Evolutionary conservation across 2,113 vertebrate genomes (phyloP).

Genomic region (Felis chaus): DNA sequence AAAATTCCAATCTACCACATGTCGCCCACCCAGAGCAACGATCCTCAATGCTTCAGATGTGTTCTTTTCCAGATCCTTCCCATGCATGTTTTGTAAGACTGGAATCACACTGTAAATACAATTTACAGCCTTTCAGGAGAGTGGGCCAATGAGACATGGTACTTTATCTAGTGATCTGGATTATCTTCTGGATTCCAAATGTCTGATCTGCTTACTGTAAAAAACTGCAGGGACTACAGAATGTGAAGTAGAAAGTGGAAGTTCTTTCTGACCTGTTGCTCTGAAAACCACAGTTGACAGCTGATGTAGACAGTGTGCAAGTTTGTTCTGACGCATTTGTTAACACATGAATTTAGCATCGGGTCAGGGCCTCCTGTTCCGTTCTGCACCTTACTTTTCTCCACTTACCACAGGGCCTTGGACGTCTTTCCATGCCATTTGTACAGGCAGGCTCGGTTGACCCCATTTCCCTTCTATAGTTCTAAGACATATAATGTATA

Average conservation of each 20-base stretch:
- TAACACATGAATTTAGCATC: too few species aligned
- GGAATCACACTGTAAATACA: not conserved
- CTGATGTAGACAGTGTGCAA: not conserved
- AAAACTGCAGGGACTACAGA: not conserved
- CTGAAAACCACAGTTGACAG: not conserved
- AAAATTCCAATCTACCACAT: not conserved
- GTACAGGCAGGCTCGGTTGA: not conserved
- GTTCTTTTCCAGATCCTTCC: not conserved
- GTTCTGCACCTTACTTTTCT: not conserved
- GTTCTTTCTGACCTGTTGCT: not conserved
- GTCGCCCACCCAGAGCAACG: not conserved
- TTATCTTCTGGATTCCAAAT: not conserved
- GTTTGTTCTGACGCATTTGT: not conserved
- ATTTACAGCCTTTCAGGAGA: not conserved
- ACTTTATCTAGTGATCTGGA: not conserved
- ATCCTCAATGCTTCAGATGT: not conserved
- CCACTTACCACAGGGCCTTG: not conserved
- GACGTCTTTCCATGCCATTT: not conserved
- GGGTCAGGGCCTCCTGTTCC: rapidly evolving
- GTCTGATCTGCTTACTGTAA: not conserved
- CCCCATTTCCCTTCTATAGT: not conserved
- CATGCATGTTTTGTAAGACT: not conserved
- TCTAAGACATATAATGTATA: not conserved
- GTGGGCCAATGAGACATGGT: not conserved
- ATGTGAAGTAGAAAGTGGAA: not conserved